Evolutionary conservation across 92 coral and sea anemone genomes (phyloP), one percentile per base, ranked within the genome.

Genomic region (Muricea muricata): DNA sequence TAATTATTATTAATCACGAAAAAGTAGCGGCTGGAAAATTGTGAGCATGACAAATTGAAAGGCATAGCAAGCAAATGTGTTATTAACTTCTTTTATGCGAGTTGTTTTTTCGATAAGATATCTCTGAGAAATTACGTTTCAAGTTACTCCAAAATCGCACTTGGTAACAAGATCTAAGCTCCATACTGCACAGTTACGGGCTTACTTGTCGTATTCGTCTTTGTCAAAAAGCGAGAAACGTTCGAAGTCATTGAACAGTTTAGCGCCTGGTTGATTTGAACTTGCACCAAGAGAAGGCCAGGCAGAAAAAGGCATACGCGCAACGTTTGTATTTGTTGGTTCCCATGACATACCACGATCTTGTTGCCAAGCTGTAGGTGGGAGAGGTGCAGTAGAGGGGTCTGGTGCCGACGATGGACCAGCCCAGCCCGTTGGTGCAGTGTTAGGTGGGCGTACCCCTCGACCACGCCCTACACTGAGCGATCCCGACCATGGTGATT

Each of bases 341-440:
- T 54, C 8, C 61, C 20, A 54, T 57, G 29, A 7, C 1, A 32
- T 7, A 5, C 21, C 5, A 7, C 65, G 21, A 1, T 32, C 31
- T 24, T 24, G 65, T 57, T 21, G 31, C 65, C 50, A 45, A 1
- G 50, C 14, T 45, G 50, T 1, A 13, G 50, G 50, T 45, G 50
- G 50, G 50, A 45, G 50, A 45, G 50, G 50, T 45, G 30, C 65
- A n/a, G 30, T 32, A 21, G 28, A 9, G 0, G 31, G 31, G 25
- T 28, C 65, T 57, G 30, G 65, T 7, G 65, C 96, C 37, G 78
- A 81, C 52, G 94, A 86, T 17, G 92, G 85, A 35, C 99, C 99
- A 13, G 97, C 96, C 79, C 93, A 96, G 34, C 89, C 96, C 66
- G 86, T 90, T 2, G 99, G 96, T 50, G 58, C 88, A 30, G 93